Base-by-base conservation (phyloP, 2,888 invertebrate species). In the Himalopsyche kuldschensis region DNA sequence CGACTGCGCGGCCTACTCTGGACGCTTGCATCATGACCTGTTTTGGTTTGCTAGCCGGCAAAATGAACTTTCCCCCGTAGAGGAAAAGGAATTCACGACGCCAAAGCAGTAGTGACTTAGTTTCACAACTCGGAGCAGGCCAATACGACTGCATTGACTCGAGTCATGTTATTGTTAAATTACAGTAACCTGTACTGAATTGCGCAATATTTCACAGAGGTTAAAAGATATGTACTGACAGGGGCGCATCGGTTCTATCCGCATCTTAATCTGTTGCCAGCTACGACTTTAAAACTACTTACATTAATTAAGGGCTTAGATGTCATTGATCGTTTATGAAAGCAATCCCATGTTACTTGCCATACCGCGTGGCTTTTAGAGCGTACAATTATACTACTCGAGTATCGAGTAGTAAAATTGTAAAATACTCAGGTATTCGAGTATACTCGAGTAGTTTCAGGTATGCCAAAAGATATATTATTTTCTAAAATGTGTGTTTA, bases 51-150 rank as follows among this genome's bases (percentile, higher is more conserved):
- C 69, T 15, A 27, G 27, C 27, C 69, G 20, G 69, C 27, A 69
- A 80, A 80, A 55, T 83, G 83, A 83, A 83, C 83, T 83, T 83
- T 83, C 83, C 75, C 80, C 69, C 69, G 69, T 15, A 80, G 80
- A 76, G 80, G 69, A 27, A 27, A 69, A 80, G 80, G 83, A 83
- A 77, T 83, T 80, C 77, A 80, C 47, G 31, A 80, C 46, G 69
- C 11, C 30, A 69, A 27, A 27, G 27, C 69, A 80, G 75, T 35
- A 46, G 75, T 77, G 83, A 55, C 55, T 83, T 80, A 83, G 77
- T 83, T 83, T 83, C 83, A 77, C 83, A 83, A 83, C 78, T 30
- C 41, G 41, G 24, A 69, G 30, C 69, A 69, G 69, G 27, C 30
- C 27, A 69, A 69, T 69, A 27, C 5, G 69, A 24, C 30, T 69